These are phyloP conservation scores for Autographa gamma DNA, from an alignment of 2,888 invertebrate species.

Conservation along the genomic window DNA sequence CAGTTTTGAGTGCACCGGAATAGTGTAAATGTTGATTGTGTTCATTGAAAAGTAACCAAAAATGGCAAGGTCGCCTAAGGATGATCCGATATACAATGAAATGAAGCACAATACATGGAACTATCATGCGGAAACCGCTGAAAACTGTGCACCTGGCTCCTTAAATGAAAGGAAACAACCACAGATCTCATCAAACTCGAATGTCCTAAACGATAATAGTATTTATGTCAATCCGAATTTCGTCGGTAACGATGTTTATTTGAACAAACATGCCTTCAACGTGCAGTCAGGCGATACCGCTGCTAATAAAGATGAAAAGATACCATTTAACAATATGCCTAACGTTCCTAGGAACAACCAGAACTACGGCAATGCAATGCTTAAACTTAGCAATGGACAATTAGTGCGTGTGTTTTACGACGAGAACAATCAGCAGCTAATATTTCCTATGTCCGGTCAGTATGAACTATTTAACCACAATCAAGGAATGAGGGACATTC, in stretches of 20 bases:
- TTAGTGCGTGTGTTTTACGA: slow-evolving; percentile 83
- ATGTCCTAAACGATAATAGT: slow-evolving; percentile 76
- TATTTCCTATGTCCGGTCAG: slow-evolving; percentile 84
- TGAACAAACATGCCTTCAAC: slow-evolving; percentile 79
- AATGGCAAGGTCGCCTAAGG: slow-evolving; percentile 88
- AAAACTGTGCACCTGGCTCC: slow-evolving; percentile 77
- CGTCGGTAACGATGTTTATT: slow-evolving; percentile 78
- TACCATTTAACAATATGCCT: slow-evolving; percentile 71
- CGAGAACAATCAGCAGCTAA: slow-evolving; percentile 84
- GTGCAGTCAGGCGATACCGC: slow-evolving; percentile 73
- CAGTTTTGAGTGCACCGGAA: slow-evolving; percentile 56
- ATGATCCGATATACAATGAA: slow-evolving; percentile 85
- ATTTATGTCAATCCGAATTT: slow-evolving; percentile 78
- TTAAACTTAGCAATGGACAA: slow-evolving; percentile 85
- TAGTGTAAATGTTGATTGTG: slow-evolving; percentile 66
- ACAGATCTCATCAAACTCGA: slow-evolving; percentile 70
- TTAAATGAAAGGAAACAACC: slow-evolving; percentile 77
- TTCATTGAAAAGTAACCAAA: slow-evolving; percentile 75
- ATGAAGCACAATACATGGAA: slow-evolving; percentile 84
- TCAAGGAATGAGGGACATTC: slow-evolving; percentile 77
- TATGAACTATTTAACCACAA: slow-evolving; percentile 84
- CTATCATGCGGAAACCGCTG: slow-evolving; percentile 79
- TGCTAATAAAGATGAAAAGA: slow-evolving; percentile 76
- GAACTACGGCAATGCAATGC: slow-evolving; percentile 83
- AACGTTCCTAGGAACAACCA: slow-evolving; percentile 75